Base-by-base conservation (phyloP, 2,113 vertebrate species). In the Nannospalax galili region DNA sequence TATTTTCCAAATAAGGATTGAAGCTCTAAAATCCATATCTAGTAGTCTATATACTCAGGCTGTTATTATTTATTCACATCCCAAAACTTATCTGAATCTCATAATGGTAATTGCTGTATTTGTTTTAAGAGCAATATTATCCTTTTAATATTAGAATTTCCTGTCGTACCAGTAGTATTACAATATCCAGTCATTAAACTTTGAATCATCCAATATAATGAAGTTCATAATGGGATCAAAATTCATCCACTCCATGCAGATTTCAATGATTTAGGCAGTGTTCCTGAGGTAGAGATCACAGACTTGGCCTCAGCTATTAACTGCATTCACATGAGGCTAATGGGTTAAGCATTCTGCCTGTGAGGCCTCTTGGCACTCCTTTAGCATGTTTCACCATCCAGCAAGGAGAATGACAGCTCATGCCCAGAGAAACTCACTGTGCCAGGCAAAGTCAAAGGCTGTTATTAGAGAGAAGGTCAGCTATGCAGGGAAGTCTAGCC, bases 171-270 rank as follows among this genome's bases (percentile, higher is more conserved):
- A n/a, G n/a, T n/a, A n/a, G n/a, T n/a, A n/a, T n/a, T n/a, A n/a
- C n/a, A n/a, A n/a, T n/a, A n/a, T n/a, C n/a, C n/a, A 52, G 35
- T 84, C 37, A 86, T 56, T 64, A 85, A 93, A 60, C 22, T 45
- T 94, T 91, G 26, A 92, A 67, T 16, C 3, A 40, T 35, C 24
- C 40, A 45, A 19, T 45, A 3, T 67, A 32, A 74, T 16, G 3
- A 26, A 58, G 3, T 74, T 11, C 48, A 24, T n/a, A 79, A 16
- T 82, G 15, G 28, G 42, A 72, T 72, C 15, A 85, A 64, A 80
- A 60, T 82, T 56, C 40, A 45, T 52, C 28, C 84, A 42, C 3
- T 3, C 8, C 1, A 19, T 65, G 6, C n/a, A 30, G 37, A 80
- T 96, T 89, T 89, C 40, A 78, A 24, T 42, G 4, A 70, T 81